Evolutionary conservation across 1,140 invertebrate genomes (phyloP).

Genomic region (Drosophila orena): DNA sequence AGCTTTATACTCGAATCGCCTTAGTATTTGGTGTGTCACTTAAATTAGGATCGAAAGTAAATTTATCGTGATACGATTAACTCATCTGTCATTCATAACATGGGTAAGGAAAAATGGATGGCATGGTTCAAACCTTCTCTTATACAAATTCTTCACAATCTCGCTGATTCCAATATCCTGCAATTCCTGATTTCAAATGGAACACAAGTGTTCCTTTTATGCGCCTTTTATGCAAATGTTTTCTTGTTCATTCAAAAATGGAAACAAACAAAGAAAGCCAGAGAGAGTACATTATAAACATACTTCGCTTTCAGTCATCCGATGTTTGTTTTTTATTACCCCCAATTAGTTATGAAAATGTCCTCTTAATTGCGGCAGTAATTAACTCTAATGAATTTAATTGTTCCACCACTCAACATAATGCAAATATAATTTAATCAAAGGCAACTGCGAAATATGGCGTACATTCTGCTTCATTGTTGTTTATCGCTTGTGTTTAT

Average conservation of each 20-base stretch:
- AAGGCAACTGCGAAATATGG: slow-evolving; percentile 49
- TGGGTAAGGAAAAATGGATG: background rate
- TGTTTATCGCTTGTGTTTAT: slow-evolving; percentile 30
- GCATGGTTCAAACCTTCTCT: too few species aligned
- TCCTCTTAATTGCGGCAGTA: slow-evolving; percentile 67
- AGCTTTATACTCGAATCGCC: background rate
- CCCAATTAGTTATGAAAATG: slow-evolving; percentile 74
- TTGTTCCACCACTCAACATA: slow-evolving; percentile 36
- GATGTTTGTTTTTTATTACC: slow-evolving; percentile 30
- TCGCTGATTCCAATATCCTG: too few species aligned
- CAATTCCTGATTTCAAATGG: too few species aligned
- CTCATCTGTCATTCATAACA: background rate
- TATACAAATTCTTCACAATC: too few species aligned
- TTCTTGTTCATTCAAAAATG: slow-evolving; percentile 34
- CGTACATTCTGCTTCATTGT: slow-evolving; percentile 24
- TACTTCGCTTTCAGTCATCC: slow-evolving; percentile 30
- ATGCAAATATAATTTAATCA: slow-evolving; percentile 63
- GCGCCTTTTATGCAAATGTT: slow-evolving; percentile 27
- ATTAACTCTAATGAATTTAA: slow-evolving; percentile 77
- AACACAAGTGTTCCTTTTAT: slow-evolving; percentile 15
- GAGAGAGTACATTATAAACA: slow-evolving; percentile 52
- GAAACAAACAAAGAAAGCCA: slow-evolving; percentile 39
- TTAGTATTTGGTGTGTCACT: slow-evolving; percentile 19
- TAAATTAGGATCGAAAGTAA: background rate
- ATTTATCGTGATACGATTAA: background rate